phyloP scores from a whole-genome alignment of 2,888 invertebrate species.

The Rhabditophanes sp. region DNA sequence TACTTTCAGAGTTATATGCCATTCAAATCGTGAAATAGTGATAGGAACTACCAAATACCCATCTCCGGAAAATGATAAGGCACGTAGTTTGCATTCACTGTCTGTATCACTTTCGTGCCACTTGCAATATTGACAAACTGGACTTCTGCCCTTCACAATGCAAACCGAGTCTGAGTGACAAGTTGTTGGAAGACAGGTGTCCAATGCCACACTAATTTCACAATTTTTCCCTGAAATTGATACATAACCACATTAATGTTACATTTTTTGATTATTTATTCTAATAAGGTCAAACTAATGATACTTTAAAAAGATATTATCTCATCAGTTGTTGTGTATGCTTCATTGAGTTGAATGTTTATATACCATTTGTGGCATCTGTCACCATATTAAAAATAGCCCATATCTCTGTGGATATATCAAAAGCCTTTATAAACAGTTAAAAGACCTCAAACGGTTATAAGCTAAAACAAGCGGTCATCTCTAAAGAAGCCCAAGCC shows the following conservation, averaged over 20 bases:
- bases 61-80: constrained; percentile 31
- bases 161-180: constrained; percentile 17
- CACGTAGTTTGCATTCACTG: constrained; percentile 22
- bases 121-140: constrained; percentile 10
- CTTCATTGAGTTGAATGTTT: too few relatives aligned
- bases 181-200: constrained; percentile 11
- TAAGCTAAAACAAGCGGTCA: too few relatives aligned
- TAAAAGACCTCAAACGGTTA: too few relatives aligned
- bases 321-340: too few relatives aligned
- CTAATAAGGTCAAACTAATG: too few relatives aligned
- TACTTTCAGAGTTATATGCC: constrained; percentile 17
- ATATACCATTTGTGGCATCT: too few relatives aligned
- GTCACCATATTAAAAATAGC: too few relatives aligned
- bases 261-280: constrained; percentile 1
- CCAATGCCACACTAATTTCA: constrained; percentile 9
- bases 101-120: constrained; percentile 16
- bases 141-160: constrained; percentile 8
- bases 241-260: neutral
- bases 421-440: too few relatives aligned
- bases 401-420: too few relatives aligned
- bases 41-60: constrained; percentile 10
- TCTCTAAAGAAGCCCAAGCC: too few relatives aligned
- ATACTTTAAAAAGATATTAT: too few relatives aligned
- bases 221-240: constrained; percentile 12
- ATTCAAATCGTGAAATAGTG: constrained; percentile 12